Percentiles rank a stretch among this genome's conserved stretches.
Evolutionary conservation across 2,113 vertebrate species (phyloP).

Genomic region (Leptosomus discolor): DNA sequence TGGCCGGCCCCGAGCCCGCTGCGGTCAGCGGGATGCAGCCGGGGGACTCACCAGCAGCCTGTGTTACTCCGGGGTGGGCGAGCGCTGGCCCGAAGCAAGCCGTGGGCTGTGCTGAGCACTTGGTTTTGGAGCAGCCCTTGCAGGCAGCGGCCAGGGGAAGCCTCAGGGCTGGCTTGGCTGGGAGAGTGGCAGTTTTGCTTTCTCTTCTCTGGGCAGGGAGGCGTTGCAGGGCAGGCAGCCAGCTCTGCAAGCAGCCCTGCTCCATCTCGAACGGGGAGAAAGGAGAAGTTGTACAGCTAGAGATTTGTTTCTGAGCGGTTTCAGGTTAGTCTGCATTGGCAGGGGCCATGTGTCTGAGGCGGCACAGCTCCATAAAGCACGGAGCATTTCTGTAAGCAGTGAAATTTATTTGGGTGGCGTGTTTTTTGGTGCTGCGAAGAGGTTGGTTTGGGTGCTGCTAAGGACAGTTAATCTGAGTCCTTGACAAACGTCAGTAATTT

Average conservation of each 20-base stretch:
- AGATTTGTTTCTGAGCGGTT: not conserved
- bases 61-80: fast-evolving
- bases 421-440: not conserved
- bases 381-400: not conserved
- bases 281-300: not conserved
- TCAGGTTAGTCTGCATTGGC: not conserved
- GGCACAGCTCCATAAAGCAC: fast-evolving
- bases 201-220: not conserved
- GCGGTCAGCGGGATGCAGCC: not conserved
- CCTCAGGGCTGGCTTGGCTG: not conserved
- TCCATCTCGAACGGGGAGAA: fast-evolving
- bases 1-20: fast-evolving
- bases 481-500: not conserved
- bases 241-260: fast-evolving
- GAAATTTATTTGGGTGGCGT: not conserved
- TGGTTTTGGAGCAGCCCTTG: not conserved
- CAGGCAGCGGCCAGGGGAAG: not conserved
- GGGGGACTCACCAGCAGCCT: fast-evolving
- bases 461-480: not conserved
- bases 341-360: not conserved
- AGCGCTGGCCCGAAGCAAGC: not conserved
- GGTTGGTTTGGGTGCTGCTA: not conserved
- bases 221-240: not conserved
- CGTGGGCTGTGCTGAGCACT: fast-evolving
- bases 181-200: not conserved